Evolutionary conservation across 2,113 vertebrate genomes (phyloP).

Genomic region (Psammodynastes pulverulentus): DNA sequence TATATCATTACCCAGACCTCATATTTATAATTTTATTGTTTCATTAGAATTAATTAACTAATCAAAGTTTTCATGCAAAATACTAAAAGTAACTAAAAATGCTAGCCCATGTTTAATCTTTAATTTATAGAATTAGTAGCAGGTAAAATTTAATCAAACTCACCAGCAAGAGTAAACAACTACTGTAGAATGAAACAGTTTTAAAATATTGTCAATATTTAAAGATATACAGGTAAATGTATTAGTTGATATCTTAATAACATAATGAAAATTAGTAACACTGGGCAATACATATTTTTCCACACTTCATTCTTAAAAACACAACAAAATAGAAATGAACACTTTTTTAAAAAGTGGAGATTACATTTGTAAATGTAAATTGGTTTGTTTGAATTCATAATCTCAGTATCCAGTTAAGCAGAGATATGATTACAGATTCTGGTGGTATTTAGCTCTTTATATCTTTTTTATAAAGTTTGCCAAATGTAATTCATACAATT

Average conservation of each 20-base stretch:
- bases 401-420: background rate
- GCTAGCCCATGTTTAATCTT: slow-evolving; percentile 3
- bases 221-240: slow-evolving; percentile 4
- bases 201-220: background rate
- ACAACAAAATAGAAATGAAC: background rate
- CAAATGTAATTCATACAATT: background rate
- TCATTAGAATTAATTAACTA: background rate
- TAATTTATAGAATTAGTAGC: slow-evolving; percentile 19
- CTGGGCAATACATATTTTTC: background rate
- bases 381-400: background rate
- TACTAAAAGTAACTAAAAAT: background rate
- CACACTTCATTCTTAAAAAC: slow-evolving; percentile 7
- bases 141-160: slow-evolving; percentile 4
- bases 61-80: background rate
- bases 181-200: slow-evolving; percentile 11
- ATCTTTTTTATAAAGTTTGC: background rate
- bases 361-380: slow-evolving; percentile 9
- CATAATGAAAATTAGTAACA: background rate
- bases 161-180: slow-evolving; percentile 36
- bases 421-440: background rate
- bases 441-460: slow-evolving; percentile 9
- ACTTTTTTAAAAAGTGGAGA: slow-evolving; percentile 15
- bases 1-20: background rate
- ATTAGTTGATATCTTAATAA: slow-evolving; percentile 28
- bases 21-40: background rate